Conservation (phyloP, 2,113 vertebrate species). For the Cyprinodon tularosa region DNA sequence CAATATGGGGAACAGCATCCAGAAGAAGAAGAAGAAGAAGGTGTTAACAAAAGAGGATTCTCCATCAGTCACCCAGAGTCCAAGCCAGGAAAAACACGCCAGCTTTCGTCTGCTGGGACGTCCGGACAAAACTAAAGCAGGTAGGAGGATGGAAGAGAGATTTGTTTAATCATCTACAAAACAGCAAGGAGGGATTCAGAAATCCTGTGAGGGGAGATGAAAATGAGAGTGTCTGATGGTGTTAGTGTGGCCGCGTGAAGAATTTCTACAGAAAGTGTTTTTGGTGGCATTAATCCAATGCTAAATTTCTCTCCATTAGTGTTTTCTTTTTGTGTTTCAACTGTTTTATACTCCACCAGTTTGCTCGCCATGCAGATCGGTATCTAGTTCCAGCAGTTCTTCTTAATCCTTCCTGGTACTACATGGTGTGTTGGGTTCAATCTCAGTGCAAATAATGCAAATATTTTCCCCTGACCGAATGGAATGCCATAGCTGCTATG, state of each 20-base stretch:
- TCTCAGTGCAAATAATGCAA: background rate
- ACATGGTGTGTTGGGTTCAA: background rate
- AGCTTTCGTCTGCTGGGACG: constrained; percentile 83
- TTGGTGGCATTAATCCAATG: constrained; percentile 50
- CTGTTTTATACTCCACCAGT: background rate
- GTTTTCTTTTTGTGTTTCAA: background rate
- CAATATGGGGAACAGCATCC: constrained; percentile 89
- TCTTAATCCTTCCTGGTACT: background rate
- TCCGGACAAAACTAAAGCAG: constrained; percentile 79
- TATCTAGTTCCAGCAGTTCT: background rate
- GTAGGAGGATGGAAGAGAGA: constrained; percentile 65
- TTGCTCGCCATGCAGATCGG: constrained; percentile 21
- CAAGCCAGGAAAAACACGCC: constrained; percentile 63
- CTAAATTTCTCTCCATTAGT: constrained; percentile 65
- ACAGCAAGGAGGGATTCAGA: background rate
- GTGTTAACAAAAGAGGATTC: constrained; percentile 39
- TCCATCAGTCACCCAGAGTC: background rate
- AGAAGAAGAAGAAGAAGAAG: constrained; percentile 85
- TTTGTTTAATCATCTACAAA: background rate
- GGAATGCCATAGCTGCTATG: constrained; percentile 6
- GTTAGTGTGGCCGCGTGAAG: constrained; percentile 3
- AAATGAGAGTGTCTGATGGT: background rate
- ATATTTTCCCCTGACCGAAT: constrained; percentile 17
- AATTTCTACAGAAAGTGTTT: constrained; percentile 29
- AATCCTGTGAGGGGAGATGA: background rate